Conservation (phyloP, 2,888 invertebrate genomes). For the Eristalinus aeneus region DNA sequence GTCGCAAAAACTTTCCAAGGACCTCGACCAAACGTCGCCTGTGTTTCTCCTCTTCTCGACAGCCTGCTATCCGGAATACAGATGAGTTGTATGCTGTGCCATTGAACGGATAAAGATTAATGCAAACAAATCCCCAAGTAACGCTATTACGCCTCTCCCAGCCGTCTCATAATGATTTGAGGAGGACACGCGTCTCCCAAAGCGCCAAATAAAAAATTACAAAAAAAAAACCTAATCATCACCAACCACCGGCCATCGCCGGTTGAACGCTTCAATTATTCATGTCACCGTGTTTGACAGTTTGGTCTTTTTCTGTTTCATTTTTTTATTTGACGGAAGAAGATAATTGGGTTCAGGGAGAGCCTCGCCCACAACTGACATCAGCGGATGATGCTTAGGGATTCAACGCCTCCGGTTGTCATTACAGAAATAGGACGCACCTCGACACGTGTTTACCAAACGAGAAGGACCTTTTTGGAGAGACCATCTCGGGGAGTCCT, state of each 20-base stretch:
- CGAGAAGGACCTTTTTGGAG: neutral
- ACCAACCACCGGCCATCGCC: neutral
- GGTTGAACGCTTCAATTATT: conserved; percentile 17
- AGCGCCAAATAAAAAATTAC: neutral
- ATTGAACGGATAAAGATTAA: neutral
- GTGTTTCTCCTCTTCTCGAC: neutral
- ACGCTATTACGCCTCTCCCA: neutral
- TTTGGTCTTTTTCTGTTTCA: neutral
- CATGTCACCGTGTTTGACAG: conserved; percentile 14
- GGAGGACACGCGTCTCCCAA: neutral
- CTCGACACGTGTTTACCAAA: neutral
- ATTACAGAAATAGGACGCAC: neutral
- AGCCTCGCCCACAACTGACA: neutral
- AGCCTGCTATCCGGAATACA: neutral
- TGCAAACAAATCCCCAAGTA: neutral
- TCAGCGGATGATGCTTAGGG: neutral
- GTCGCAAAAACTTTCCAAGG: neutral
- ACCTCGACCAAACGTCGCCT: neutral
- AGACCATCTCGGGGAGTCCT: neutral
- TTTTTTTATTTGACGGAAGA: neutral
- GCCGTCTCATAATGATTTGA: neutral
- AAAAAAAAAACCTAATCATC: neutral
- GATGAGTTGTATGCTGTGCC: neutral
- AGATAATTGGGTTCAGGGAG: neutral
- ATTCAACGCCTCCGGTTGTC: neutral